phyloP scores from a whole-genome alignment of 2,797 vertebrate species.

The Pangasius sanitwongsei region DNA sequence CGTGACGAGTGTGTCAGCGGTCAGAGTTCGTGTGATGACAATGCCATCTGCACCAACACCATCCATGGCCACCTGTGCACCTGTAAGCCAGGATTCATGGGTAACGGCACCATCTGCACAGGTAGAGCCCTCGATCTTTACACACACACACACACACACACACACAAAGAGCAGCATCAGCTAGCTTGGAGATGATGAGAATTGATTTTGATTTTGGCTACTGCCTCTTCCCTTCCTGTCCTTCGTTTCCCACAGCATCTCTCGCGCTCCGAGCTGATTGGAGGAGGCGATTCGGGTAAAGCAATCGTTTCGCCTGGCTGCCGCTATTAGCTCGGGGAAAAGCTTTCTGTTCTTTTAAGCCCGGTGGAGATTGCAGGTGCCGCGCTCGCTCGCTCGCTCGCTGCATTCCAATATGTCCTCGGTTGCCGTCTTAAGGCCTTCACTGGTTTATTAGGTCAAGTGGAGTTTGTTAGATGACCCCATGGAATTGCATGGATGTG shows the following conservation, averaged over 20 bases:
- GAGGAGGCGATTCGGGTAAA: neutral
- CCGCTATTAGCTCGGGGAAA: conserved; percentile 27
- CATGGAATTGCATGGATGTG: neutral
- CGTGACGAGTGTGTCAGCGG: conserved; percentile 85
- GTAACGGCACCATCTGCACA: conserved; percentile 90
- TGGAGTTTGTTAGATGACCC: neutral
- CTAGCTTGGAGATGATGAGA: conserved; percentile 62
- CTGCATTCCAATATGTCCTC: neutral
- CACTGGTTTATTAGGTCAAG: neutral
- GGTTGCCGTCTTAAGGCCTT: neutral
- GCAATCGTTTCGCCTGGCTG: neutral
- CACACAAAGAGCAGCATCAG: conserved; percentile 42
- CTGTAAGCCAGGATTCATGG: conserved; percentile 91
- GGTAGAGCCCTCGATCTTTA: conserved; percentile 72
- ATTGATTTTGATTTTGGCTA: conserved; percentile 60
- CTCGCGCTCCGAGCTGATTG: conserved; percentile 11
- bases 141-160: conserved; percentile 33
- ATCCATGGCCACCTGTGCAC: conserved; percentile 91
- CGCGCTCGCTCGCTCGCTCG: neutral
- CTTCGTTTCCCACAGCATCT: neutral
- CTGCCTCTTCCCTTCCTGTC: neutral
- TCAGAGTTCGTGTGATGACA: conserved; percentile 82
- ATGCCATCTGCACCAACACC: conserved; percentile 92
- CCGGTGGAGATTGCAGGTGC: neutral
- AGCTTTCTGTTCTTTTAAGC: neutral